A percentile compares a stretch with the other conserved stretches of the same genome.
Conservation (phyloP, 2,888 invertebrate species). For the Elegia similella region DNA sequence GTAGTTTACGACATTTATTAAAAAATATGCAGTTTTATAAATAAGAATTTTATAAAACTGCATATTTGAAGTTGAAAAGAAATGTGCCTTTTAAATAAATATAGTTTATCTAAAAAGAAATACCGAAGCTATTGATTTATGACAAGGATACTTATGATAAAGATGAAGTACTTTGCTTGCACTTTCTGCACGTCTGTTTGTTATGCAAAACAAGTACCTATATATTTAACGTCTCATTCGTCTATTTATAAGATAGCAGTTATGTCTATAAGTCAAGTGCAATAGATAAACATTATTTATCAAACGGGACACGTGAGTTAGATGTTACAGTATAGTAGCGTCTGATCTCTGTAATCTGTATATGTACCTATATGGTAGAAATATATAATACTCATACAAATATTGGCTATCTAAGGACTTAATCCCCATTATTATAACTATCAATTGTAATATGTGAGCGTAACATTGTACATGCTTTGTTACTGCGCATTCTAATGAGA, state of each 20-base stretch:
- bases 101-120: too few relatives aligned
- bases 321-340: conserved; percentile 7
- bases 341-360: background rate
- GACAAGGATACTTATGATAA: too few relatives aligned
- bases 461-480: background rate
- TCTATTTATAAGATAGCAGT: background rate
- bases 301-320: conserved; percentile 13
- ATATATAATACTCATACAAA: background rate
- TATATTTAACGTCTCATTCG: background rate
- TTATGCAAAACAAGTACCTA: background rate
- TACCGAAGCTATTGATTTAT: too few relatives aligned
- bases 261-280: conserved; percentile 20
- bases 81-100: too few relatives aligned
- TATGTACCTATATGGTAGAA: too few relatives aligned
- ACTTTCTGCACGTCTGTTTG: background rate
- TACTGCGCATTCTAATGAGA: background rate
- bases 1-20: too few relatives aligned
- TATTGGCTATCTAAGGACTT: background rate
- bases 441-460: background rate
- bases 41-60: too few relatives aligned
- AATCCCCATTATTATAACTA: background rate
- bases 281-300: conserved; percentile 18
- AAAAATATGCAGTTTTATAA: too few relatives aligned
- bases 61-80: too few relatives aligned
- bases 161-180: background rate